phyloP scores from a whole-genome alignment of 1,140 invertebrate species.

The Maniola jurtina region DNA sequence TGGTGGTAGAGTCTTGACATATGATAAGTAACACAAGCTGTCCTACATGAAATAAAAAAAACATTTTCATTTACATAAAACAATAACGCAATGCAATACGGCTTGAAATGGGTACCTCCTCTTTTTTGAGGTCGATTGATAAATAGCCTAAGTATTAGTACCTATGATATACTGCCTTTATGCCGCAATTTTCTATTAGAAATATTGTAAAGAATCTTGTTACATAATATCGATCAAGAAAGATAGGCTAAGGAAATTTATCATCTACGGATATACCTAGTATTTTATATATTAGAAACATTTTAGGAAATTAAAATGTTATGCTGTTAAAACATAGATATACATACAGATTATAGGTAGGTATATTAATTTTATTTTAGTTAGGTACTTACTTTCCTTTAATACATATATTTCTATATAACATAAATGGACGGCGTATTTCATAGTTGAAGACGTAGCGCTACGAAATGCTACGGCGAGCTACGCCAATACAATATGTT shows the following conservation, averaged over 20 bases:
- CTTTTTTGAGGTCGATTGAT: too few relatives aligned
- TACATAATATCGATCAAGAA: neutral
- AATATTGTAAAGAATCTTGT: slow-evolving; percentile 1
- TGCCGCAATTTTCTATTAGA: slow-evolving; percentile 34
- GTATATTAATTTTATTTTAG: too few relatives aligned
- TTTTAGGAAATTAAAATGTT: neutral
- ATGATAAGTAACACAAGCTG: too few relatives aligned
- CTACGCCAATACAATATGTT: too few relatives aligned
- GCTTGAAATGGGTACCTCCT: too few relatives aligned
- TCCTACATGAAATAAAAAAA: too few relatives aligned
- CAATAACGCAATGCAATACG: too few relatives aligned
- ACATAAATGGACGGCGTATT: neutral
- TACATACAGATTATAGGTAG: too few relatives aligned
- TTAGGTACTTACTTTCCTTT: neutral
- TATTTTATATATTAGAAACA: neutral
- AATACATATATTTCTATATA: too few relatives aligned
- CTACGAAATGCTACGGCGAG: slow-evolving; percentile 21
- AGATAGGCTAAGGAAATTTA: neutral
- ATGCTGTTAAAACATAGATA: neutral
- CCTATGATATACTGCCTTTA: neutral
- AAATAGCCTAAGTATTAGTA: too few relatives aligned
- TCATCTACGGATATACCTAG: neutral
- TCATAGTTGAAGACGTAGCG: neutral
- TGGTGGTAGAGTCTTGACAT: too few relatives aligned
- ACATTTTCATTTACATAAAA: too few relatives aligned